These are phyloP conservation scores for Glaucomys volans DNA, from an alignment of 2,113 vertebrate genomes.

Conservation along the genomic window DNA sequence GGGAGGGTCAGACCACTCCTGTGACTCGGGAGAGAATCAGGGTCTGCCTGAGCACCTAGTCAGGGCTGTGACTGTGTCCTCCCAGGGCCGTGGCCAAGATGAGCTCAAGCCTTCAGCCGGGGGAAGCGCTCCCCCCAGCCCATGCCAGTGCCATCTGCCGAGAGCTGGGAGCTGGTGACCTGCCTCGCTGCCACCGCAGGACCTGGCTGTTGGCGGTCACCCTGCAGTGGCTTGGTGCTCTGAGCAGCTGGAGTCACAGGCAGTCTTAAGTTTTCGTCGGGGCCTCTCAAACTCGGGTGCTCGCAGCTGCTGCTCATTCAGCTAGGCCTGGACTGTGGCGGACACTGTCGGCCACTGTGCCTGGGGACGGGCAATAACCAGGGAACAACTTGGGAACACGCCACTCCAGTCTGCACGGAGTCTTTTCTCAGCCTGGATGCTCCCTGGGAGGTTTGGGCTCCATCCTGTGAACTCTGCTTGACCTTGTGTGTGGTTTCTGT, in stretches of 20 bases:
- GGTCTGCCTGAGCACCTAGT: background rate
- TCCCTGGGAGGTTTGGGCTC: background rate
- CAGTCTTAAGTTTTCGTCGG: background rate
- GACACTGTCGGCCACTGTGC: background rate
- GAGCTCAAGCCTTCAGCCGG: background rate
- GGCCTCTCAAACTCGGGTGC: background rate
- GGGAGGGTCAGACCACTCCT: background rate
- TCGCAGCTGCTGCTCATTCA: background rate
- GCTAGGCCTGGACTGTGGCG: background rate
- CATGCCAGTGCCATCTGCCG: background rate
- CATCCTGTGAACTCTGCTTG: background rate
- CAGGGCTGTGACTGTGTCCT: background rate
- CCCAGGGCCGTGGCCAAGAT: background rate
- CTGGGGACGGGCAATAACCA: background rate
- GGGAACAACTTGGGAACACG: background rate
- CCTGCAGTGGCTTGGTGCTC: no score
- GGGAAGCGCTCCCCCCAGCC: background rate
- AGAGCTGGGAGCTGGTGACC: background rate
- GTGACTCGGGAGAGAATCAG: background rate
- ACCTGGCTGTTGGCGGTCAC: fast-evolving
- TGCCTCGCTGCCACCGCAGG: background rate
- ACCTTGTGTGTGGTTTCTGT: background rate
- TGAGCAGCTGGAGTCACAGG: background rate
- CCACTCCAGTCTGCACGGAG: background rate
- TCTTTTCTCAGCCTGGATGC: background rate